Evolutionary conservation across 1,140 invertebrate species (phyloP).

Genomic region (Triops longicaudatus): DNA sequence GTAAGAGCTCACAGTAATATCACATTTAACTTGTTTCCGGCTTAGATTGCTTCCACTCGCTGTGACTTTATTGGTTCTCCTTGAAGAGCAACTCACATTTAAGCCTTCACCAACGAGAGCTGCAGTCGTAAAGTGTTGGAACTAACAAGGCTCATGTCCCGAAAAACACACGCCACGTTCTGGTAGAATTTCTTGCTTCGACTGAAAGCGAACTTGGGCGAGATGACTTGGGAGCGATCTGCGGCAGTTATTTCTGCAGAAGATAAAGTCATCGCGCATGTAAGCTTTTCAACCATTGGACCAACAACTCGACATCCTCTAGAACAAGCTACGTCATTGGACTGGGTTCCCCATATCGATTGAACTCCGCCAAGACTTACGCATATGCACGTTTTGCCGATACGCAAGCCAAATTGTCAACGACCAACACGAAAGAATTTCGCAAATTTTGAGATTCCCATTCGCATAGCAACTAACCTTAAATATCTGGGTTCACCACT

Average conservation of each 20-base stretch:
- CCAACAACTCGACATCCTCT: slow-evolving; percentile 1
- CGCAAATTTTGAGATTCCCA: not conserved
- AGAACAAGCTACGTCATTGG: slow-evolving; percentile 9
- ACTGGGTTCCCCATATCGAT: slow-evolving; percentile 8
- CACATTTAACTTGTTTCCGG: no score
- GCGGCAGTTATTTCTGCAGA: slow-evolving; percentile 11
- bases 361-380: not conserved
- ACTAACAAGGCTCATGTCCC: not conserved
- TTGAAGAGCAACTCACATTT: not conserved
- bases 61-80: not conserved
- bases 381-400: not conserved
- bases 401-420: not conserved
- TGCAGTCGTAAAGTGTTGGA: not conserved
- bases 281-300: slow-evolving; percentile 15
- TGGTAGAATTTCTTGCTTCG: not conserved
- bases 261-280: slow-evolving; percentile 14
- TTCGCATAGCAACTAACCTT: no score
- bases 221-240: not conserved
- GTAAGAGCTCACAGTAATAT: no score
- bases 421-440: not conserved
- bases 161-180: not conserved
- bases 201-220: not conserved
- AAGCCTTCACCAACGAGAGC: not conserved
- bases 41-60: not conserved
- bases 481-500: no score